These are phyloP conservation scores for Leistus spinibarbis DNA, from an alignment of 2,888 invertebrate genomes.

Conservation along the genomic window DNA sequence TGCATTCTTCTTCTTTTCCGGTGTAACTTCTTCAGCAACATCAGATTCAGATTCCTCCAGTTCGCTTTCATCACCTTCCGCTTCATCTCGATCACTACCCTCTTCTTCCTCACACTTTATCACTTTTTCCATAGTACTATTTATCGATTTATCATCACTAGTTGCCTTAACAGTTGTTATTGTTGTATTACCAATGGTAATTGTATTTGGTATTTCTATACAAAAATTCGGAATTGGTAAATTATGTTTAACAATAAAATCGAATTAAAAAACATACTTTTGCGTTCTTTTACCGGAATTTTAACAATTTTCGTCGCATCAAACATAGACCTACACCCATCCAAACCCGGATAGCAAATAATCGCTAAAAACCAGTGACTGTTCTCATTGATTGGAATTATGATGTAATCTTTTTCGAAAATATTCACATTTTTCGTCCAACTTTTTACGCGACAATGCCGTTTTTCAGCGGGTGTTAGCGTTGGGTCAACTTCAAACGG, in stretches of 20 bases:
- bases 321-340: conserved; percentile 72
- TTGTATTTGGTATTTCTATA: conserved; percentile 57
- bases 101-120: conserved; percentile 73
- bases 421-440: conserved; percentile 98
- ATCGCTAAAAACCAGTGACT: conserved; percentile 98
- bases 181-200: conserved; percentile 72
- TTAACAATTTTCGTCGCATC: conserved; percentile 49
- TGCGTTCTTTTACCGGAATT: conserved; percentile 53
- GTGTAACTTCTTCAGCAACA: conserved; percentile 53
- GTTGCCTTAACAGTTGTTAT: conserved; percentile 60
- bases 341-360: conserved; percentile 89
- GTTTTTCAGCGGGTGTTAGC: conserved; percentile 77
- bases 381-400: conserved; percentile 97
- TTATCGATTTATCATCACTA: conserved; percentile 53
- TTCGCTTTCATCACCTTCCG: conserved; percentile 78
- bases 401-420: conserved; percentile 94
- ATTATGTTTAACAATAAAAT: conserved; percentile 1
- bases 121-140: conserved; percentile 54
- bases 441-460: conserved; percentile 88
- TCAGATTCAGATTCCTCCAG: conserved; percentile 60
- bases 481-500: conserved; percentile 70
- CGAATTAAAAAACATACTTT: conserved; percentile 57
- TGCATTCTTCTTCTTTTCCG: conserved; percentile 48
- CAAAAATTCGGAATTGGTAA: not conserved
- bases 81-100: conserved; percentile 71